Conservation (phyloP, 2,113 vertebrate species). For the Danionella cerebrum region DNA sequence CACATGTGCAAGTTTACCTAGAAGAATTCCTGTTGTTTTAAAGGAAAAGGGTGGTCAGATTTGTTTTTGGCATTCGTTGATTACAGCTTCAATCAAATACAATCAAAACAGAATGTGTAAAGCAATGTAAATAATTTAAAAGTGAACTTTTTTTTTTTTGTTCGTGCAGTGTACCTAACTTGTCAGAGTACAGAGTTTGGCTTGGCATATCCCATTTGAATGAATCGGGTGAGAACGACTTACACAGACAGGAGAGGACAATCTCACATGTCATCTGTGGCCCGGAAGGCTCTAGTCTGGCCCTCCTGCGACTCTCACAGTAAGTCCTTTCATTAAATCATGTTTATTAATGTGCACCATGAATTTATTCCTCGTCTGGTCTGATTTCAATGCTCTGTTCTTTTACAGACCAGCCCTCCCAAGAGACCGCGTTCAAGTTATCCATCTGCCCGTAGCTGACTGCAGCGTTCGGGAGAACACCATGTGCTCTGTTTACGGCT, state of each 20-base stretch:
- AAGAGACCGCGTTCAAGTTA: conserved; percentile 77
- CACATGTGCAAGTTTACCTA: too few species aligned
- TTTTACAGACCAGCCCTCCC: conserved; percentile 71
- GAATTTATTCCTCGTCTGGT: neutral
- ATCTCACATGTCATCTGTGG: conserved; percentile 89
- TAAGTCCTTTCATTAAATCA: conserved; percentile 49
- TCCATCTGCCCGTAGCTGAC: conserved; percentile 83
- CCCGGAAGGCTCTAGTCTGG: conserved; percentile 83
- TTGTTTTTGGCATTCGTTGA: too few species aligned
- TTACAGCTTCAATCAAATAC: too few species aligned
- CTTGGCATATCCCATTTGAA: conserved; percentile 82
- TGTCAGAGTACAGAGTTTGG: conserved; percentile 88
- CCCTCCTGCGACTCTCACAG: conserved; percentile 82
- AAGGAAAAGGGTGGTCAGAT: too few species aligned
- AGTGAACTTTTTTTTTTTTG: neutral
- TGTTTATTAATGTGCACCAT: neutral
- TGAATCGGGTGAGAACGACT: conserved; percentile 66
- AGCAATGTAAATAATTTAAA: neutral
- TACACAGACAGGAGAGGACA: conserved; percentile 76
- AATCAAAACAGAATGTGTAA: neutral
- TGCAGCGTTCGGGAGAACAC: conserved; percentile 86
- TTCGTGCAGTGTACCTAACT: conserved; percentile 75
- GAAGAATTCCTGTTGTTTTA: too few species aligned
- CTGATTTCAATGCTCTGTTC: neutral
- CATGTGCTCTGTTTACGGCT: conserved; percentile 87